phyloP scores from a whole-genome alignment of 2,113 vertebrate genomes.

The Rhinopomastus cyanomelas region DNA sequence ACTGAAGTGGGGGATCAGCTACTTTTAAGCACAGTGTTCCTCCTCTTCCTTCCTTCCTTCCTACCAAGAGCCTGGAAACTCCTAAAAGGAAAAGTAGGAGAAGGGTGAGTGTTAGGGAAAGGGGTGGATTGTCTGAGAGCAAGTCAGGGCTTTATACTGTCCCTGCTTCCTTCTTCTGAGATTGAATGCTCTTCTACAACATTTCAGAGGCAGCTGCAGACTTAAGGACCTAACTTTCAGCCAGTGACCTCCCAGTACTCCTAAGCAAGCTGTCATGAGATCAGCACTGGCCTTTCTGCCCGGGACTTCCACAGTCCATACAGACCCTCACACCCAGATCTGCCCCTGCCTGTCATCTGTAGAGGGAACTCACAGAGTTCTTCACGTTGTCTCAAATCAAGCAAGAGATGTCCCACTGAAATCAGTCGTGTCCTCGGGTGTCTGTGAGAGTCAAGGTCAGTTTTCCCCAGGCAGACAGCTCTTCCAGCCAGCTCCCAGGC shows the following conservation, averaged over 20 bases:
- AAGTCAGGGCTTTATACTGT: not conserved
- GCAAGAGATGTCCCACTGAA: not conserved
- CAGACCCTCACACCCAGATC: not conserved
- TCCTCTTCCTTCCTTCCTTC: not conserved
- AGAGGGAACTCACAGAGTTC: conserved; percentile 23
- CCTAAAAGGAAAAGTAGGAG: not conserved
- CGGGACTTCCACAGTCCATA: not conserved
- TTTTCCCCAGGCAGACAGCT: conserved; percentile 16
- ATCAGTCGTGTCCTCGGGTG: conserved; percentile 10
- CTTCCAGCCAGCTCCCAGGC: conserved; percentile 31
- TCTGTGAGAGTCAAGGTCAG: conserved; percentile 46
- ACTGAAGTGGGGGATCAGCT: not conserved
- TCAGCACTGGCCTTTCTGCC: not conserved
- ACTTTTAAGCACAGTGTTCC: not conserved
- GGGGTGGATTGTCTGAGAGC: not conserved
- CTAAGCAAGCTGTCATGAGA: not conserved
- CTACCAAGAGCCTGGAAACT: not conserved
- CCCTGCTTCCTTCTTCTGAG: not conserved
- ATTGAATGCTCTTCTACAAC: not conserved
- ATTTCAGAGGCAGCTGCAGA: not conserved
- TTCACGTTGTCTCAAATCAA: not conserved
- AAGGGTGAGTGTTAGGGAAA: not conserved
- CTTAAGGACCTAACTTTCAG: not conserved
- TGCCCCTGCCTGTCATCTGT: not conserved
- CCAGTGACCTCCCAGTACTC: not conserved